Evolutionary conservation across 2,888 invertebrate species (phyloP), one percentile per base, ranked within the genome.

Genomic region (Synergus japonicus): DNA sequence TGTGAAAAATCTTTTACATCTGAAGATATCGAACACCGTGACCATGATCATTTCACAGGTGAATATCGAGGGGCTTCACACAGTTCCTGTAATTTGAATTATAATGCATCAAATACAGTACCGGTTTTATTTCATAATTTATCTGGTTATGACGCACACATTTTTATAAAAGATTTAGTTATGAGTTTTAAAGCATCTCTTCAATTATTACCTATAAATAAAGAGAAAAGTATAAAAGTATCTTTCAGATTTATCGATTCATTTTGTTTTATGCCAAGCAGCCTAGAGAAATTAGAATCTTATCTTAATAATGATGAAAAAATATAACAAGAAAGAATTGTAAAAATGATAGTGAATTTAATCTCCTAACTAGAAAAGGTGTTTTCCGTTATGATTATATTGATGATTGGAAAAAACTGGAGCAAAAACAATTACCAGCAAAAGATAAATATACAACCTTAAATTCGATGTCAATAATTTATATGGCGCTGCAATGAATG

Each of bases 401-500:
- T 29, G 15, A 54, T n/a, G 43, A 15, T n/a, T 69, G 69, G 29
- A 46, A 69, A 69, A 65, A 65, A 65, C 13, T 41, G 4, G 41
- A 65, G 15, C 15, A 65, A 15, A 15, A 65, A 41, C 10, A 41
- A 15, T 65, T 65, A 65, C 65, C 65, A 41, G 4, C 65, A 4
- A 41, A 65, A n/a, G n/a, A n/a, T n/a, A n/a, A n/a, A n/a, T n/a
- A n/a, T n/a, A n/a, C n/a, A n/a, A 65, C 7, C 9, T 44, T 29
- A 29, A 29, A 29, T 83, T 89, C 8, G 90, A 90, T 85, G 86
- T 86, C 0, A 91, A 91, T 79, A 91, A 90, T 82, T 79, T 89
- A n/a, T 91, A 91, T 82, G 90, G 89, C 1, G 87, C 86, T 85
- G 89, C 90, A 2, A 89, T 91, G 90, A 83, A 80, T 9, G 85